These are phyloP conservation scores for Drosophila koepferae DNA, from an alignment of 2,888 invertebrate genomes.

Conservation along the genomic window DNA sequence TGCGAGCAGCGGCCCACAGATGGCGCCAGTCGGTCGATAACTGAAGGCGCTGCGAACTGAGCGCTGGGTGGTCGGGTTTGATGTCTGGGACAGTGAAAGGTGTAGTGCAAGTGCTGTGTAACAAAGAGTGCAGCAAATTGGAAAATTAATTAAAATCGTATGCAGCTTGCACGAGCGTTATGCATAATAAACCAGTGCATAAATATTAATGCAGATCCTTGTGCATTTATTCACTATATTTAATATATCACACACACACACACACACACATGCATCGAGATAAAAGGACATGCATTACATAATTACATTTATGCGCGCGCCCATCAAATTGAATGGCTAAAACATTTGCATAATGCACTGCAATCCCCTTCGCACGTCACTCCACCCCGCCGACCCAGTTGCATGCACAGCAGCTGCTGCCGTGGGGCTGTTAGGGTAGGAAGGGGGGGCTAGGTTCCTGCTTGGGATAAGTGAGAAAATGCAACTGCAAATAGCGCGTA, in stretches of 20 bases:
- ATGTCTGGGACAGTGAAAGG: not conserved
- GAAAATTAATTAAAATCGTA: slow-evolving; percentile 22
- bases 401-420: slow-evolving; percentile 19
- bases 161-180: slow-evolving; percentile 9
- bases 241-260: slow-evolving; percentile 3
- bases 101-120: not conserved
- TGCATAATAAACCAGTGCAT: slow-evolving; percentile 22
- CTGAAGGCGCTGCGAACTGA: no score
- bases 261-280: not conserved
- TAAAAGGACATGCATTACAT: slow-evolving; percentile 50
- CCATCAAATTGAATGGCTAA: slow-evolving; percentile 73
- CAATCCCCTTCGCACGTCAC: not conserved
- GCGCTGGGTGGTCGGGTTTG: not conserved
- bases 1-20: not conserved
- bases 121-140: slow-evolving; percentile 21
- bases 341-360: slow-evolving; percentile 67
- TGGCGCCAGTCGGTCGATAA: not conserved
- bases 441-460: not conserved
- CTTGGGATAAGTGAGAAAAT: slow-evolving; percentile 5
- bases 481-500: slow-evolving; percentile 30
- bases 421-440: not conserved
- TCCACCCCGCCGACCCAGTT: no score
- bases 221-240: slow-evolving; percentile 19
- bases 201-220: slow-evolving; percentile 24
- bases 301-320: slow-evolving; percentile 67